phyloP scores from a whole-genome alignment of 2,113 vertebrate genomes.

The Petrocephalus microphthalmus region DNA sequence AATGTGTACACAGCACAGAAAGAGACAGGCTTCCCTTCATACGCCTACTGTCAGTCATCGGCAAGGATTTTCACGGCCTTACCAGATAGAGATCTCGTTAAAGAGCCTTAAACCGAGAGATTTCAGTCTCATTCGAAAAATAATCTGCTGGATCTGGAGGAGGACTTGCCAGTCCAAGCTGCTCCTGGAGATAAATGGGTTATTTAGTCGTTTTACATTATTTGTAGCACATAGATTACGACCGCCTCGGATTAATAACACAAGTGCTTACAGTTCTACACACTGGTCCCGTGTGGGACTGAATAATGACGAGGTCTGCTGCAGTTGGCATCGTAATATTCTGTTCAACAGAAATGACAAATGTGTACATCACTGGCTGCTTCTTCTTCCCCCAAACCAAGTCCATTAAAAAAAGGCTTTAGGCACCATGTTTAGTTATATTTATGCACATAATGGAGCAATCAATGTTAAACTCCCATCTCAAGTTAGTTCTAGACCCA shows the following conservation, averaged over 20 bases:
- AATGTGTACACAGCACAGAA: slow-evolving; percentile 29
- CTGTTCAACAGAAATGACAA: slow-evolving; percentile 25
- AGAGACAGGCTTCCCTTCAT: slow-evolving; percentile 18
- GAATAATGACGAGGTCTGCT: slow-evolving; percentile 24
- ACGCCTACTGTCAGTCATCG: slow-evolving; percentile 35
- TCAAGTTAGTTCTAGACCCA: slow-evolving; percentile 24
- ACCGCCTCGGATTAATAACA: slow-evolving; percentile 8
- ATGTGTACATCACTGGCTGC: slow-evolving; percentile 14
- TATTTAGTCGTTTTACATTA: not conserved
- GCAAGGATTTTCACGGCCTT: slow-evolving; percentile 49
- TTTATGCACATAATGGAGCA: slow-evolving; percentile 42
- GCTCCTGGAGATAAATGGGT: slow-evolving; percentile 13
- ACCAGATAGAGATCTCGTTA: slow-evolving; percentile 41
- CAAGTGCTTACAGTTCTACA: slow-evolving; percentile 29
- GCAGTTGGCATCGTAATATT: slow-evolving; percentile 41
- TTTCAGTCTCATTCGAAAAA: slow-evolving; percentile 38
- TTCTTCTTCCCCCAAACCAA: slow-evolving; percentile 32
- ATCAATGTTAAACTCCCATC: slow-evolving; percentile 29
- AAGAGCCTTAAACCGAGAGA: not conserved
- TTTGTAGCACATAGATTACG: slow-evolving; percentile 25
- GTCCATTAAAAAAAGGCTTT: slow-evolving; percentile 50
- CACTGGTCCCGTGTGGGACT: slow-evolving; percentile 16
- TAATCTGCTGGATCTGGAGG: slow-evolving; percentile 15
- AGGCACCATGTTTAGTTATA: slow-evolving; percentile 55
- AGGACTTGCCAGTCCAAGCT: not conserved